Percentiles rank a stretch among this genome's conserved stretches.
These are phyloP conservation scores for Piscicola geometra DNA, from an alignment of 2,888 invertebrate species.

Conservation along the genomic window DNA sequence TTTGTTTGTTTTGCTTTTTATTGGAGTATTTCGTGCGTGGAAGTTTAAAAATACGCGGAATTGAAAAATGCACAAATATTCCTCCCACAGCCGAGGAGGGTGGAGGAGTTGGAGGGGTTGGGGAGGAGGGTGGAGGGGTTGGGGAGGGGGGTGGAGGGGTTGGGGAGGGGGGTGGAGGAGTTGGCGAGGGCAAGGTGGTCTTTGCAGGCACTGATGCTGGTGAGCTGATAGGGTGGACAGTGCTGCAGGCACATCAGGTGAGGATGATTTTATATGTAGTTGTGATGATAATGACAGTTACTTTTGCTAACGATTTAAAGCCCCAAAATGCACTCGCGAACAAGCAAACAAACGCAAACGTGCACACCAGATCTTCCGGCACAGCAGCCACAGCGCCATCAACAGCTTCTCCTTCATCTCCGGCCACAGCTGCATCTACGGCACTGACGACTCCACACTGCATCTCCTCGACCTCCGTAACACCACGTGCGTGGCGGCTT, in stretches of 20 bases:
- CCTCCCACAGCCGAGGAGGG: too few species aligned
- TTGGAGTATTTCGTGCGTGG: too few species aligned
- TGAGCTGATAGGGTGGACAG: slow-evolving; percentile 60
- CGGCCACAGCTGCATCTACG: slow-evolving; percentile 59
- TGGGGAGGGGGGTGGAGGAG: too few species aligned
- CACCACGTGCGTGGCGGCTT: slow-evolving; percentile 46
- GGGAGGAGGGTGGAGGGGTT: too few species aligned
- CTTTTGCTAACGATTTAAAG: too few species aligned
- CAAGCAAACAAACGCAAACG: too few species aligned
- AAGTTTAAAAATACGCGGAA: too few species aligned
- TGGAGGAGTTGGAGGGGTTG: too few species aligned
- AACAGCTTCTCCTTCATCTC: slow-evolving; percentile 62
- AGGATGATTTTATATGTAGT: neutral
- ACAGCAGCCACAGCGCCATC: slow-evolving; percentile 58
- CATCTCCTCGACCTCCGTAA: slow-evolving; percentile 52
- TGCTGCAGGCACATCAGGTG: slow-evolving; percentile 59
- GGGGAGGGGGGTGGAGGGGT: too few species aligned
- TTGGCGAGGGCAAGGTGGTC: slow-evolving; percentile 64
- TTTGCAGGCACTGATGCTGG: slow-evolving; percentile 65
- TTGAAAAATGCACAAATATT: too few species aligned
- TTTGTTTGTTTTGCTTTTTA: too few species aligned
- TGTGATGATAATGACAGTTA: neutral
- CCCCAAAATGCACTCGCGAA: too few species aligned
- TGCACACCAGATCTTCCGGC: slow-evolving; percentile 51
- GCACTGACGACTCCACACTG: slow-evolving; percentile 63